Conservation (phyloP, 2,113 vertebrate species). For the Anguilla japonica region DNA sequence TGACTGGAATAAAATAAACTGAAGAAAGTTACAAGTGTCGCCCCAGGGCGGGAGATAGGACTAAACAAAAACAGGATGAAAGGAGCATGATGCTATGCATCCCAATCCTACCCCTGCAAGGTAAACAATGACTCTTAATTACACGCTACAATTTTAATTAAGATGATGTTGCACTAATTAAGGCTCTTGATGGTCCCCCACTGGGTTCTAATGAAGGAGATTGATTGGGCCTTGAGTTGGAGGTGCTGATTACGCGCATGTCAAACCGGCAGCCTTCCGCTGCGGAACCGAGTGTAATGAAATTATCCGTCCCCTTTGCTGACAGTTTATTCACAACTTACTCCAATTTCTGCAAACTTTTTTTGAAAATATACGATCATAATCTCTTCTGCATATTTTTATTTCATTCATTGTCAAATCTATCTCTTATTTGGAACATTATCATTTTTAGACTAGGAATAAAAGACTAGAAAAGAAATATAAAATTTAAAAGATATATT, state of each 20-base stretch:
- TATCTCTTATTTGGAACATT: background rate
- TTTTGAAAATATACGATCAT: background rate
- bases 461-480: background rate
- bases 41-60: constrained; percentile 47
- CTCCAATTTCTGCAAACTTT: background rate
- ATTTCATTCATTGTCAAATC: background rate
- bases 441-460: background rate
- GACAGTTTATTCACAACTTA: constrained; percentile 26
- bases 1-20: constrained; percentile 50
- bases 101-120: constrained; percentile 79
- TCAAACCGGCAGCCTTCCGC: constrained; percentile 61
- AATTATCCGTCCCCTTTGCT: constrained; percentile 65
- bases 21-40: constrained; percentile 49
- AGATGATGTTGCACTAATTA: constrained; percentile 86
- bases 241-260: constrained; percentile 78
- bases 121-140: constrained; percentile 93
- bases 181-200: constrained; percentile 81
- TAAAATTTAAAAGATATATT: background rate
- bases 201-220: constrained; percentile 83
- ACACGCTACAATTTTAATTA: constrained; percentile 90
- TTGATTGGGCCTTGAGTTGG: constrained; percentile 80
- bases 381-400: background rate
- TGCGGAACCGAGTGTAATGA: constrained; percentile 70
- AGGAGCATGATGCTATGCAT: constrained; percentile 71
- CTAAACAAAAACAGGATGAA: constrained; percentile 61